These are phyloP conservation scores for Chlorospingus semifuscus DNA, from an alignment of 2,797 vertebrate genomes.

Conservation along the genomic window DNA sequence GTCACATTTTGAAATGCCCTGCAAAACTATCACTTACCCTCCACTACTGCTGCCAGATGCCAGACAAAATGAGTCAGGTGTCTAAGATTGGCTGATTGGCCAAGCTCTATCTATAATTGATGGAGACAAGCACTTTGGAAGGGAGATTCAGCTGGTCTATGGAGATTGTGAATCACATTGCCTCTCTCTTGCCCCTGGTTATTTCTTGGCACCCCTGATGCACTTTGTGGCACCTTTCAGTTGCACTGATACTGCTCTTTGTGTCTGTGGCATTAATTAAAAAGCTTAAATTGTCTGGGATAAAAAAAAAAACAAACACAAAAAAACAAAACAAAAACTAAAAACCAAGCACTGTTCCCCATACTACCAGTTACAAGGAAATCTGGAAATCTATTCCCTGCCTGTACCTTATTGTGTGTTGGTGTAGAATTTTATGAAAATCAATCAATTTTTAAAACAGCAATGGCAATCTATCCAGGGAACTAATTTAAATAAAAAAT, in stretches of 20 bases:
- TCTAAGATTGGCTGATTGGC: conserved; percentile 19
- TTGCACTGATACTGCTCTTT: not conserved
- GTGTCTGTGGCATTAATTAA: not conserved
- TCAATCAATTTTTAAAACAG: not conserved
- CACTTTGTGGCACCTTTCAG: not conserved
- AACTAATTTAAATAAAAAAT: not conserved
- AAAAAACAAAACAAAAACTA: rapidly evolving
- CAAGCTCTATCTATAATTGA: conserved; percentile 32
- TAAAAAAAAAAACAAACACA: not conserved
- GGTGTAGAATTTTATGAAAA: not conserved
- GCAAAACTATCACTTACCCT: conserved; percentile 11
- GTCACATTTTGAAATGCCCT: not conserved
- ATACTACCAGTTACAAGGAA: not conserved
- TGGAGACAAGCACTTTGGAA: conserved; percentile 37
- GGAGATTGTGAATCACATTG: not conserved
- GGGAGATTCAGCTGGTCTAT: not conserved
- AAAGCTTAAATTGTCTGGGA: not conserved
- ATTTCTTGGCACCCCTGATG: not conserved
- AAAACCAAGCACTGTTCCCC: not conserved
- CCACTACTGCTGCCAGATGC: not conserved
- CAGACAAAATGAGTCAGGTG: not conserved
- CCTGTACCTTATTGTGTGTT: not conserved
- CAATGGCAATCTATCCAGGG: not conserved
- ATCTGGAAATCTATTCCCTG: not conserved
- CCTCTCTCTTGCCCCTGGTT: not conserved